A percentile compares a stretch with the other conserved stretches of the same genome.
These are phyloP conservation scores for Chrosomus eos DNA, from an alignment of 2,797 vertebrate species.

Conservation along the genomic window DNA sequence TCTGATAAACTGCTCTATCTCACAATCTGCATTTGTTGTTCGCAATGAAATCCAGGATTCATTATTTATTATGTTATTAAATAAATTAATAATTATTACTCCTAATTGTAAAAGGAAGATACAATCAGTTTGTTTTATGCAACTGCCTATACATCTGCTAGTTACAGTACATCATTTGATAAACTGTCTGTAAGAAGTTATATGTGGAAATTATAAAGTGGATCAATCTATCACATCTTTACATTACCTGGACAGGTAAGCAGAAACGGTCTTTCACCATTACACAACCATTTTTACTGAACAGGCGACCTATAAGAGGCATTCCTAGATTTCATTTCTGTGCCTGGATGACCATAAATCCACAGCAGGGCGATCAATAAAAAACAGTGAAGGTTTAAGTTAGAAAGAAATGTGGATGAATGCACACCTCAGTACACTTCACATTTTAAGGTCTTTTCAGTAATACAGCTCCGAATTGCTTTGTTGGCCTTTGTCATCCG, in stretches of 20 bases:
- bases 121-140: neutral
- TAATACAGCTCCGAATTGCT: constrained; percentile 25
- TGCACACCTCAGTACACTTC: constrained; percentile 42
- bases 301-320: neutral
- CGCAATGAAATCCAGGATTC: neutral
- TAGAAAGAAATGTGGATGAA: constrained; percentile 32
- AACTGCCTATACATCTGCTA: neutral
- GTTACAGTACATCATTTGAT: neutral
- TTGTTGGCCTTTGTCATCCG: constrained; percentile 31
- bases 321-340: constrained; percentile 34
- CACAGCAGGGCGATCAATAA: constrained; percentile 28
- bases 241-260: constrained; percentile 27
- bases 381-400: constrained; percentile 38
- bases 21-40: neutral
- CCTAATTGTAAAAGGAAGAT: neutral
- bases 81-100: neutral
- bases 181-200: neutral
- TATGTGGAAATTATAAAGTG: neutral
- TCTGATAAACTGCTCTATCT: neutral
- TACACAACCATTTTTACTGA: neutral
- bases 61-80: neutral
- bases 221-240: constrained; percentile 1
- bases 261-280: constrained; percentile 32
- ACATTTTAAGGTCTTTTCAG: constrained; percentile 31
- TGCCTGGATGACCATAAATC: constrained; percentile 36